Conservation (phyloP, 2,113 vertebrate genomes). For the Leptocoma aspasia region DNA sequence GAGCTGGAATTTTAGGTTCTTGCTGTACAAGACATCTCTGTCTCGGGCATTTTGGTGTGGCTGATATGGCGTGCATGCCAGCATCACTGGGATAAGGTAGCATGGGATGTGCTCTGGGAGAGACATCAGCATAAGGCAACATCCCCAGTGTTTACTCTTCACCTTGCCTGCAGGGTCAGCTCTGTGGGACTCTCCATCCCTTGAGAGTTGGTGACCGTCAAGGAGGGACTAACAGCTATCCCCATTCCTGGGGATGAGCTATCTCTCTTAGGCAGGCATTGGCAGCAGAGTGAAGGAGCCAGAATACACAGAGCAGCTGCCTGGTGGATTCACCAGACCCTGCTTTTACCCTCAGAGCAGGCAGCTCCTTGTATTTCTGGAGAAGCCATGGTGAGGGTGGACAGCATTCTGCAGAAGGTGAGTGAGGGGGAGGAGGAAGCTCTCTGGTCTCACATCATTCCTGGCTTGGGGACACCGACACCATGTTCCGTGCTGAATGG, state of each 20-base stretch:
- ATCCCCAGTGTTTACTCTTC: background rate
- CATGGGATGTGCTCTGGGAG: background rate
- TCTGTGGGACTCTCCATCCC: background rate
- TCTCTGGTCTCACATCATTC: background rate
- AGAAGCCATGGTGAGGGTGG: background rate
- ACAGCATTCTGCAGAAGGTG: background rate
- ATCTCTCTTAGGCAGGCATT: background rate
- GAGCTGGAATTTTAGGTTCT: background rate
- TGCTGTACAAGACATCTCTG: background rate
- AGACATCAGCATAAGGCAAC: background rate
- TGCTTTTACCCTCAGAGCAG: background rate
- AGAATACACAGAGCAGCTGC: background rate
- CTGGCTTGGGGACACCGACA: background rate
- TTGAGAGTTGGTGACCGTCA: background rate
- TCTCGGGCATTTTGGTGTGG: background rate
- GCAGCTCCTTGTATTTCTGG: background rate
- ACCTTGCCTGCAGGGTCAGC: background rate
- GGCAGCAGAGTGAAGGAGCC: background rate
- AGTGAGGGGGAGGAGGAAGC: background rate
- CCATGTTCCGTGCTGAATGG: accelerated
- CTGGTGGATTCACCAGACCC: background rate
- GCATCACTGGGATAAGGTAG: background rate
- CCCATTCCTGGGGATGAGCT: background rate
- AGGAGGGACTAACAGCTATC: background rate
- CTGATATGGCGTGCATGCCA: accelerated